Evolutionary conservation across 1,140 invertebrate genomes (phyloP).

Genomic region (Leptestheria dahalacensis): DNA sequence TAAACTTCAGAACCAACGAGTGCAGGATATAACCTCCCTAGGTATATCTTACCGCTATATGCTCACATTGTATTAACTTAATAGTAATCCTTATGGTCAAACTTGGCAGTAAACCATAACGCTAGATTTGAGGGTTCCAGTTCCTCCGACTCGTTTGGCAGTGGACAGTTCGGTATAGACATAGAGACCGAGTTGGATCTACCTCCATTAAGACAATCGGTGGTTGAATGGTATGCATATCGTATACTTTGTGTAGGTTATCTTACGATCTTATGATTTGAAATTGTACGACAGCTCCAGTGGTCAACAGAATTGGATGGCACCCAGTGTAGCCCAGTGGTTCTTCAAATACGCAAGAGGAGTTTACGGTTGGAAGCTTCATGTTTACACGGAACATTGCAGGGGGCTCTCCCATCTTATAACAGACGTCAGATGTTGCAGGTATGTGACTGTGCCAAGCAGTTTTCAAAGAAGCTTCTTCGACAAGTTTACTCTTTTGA

Average conservation of each 20-base stretch:
- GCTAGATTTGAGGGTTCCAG: not conserved
- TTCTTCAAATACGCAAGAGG: conserved; percentile 63
- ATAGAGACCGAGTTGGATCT: not conserved
- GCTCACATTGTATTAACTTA: not conserved
- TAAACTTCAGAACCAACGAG: conserved; percentile 36
- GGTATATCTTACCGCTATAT: not conserved
- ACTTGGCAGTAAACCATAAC: not conserved
- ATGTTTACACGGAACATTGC: conserved; percentile 54
- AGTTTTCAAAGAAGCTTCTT: not conserved
- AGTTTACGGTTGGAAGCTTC: conserved; percentile 81
- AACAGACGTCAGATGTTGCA: conserved; percentile 50
- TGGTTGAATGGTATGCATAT: conserved; percentile 13
- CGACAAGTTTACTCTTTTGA: conserved; percentile 1
- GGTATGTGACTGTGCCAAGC: conserved; percentile 31
- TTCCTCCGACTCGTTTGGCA: not conserved
- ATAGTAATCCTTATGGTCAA: not conserved
- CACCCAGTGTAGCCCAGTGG: conserved; percentile 51
- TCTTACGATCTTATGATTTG: not conserved
- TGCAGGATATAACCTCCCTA: not conserved
- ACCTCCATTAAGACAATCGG: not conserved
- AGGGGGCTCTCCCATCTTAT: conserved; percentile 57
- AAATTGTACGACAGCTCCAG: not conserved
- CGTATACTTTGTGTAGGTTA: conserved; percentile 21
- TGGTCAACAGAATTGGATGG: conserved; percentile 48
- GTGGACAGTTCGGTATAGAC: not conserved